Conservation (phyloP, 64 coral and sea anemone species). For the Orbicella faveolata region DNA sequence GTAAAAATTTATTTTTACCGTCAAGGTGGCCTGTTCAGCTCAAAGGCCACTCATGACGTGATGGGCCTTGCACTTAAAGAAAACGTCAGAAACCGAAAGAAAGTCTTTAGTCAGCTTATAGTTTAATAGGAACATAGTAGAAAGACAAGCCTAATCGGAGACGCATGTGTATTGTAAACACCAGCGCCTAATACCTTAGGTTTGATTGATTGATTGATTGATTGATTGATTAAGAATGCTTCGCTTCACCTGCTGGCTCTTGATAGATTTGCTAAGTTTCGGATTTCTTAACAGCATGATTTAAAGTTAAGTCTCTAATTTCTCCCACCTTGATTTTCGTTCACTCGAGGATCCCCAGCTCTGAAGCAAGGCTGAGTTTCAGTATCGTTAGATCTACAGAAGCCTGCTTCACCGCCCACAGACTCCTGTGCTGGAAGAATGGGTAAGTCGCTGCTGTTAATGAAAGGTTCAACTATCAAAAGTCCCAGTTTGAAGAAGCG, state of each 20-base stretch:
- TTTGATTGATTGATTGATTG: too few relatives aligned
- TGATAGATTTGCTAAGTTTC: not conserved
- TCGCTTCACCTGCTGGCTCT: not conserved
- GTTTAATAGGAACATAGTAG: too few relatives aligned
- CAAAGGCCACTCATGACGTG: too few relatives aligned
- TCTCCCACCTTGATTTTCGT: constrained; percentile 49
- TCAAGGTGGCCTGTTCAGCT: too few relatives aligned
- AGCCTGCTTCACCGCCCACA: not conserved
- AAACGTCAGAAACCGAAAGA: too few relatives aligned
- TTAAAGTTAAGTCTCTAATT: too few relatives aligned
- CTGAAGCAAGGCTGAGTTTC: constrained; percentile 17
- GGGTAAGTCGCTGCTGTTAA: not conserved
- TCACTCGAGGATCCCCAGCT: constrained; percentile 35
- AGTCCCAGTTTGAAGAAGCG: too few relatives aligned
- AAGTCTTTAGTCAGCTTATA: too few relatives aligned
- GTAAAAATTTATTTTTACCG: not conserved
- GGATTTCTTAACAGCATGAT: too few relatives aligned
- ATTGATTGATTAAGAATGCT: too few relatives aligned
- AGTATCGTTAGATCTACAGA: constrained; percentile 16
- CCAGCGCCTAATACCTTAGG: not conserved
- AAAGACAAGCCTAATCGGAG: too few relatives aligned
- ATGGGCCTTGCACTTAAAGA: not conserved
- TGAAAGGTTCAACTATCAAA: too few relatives aligned
- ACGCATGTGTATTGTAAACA: not conserved
- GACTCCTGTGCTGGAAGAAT: not conserved